Evolutionary conservation across 1,140 invertebrate genomes (phyloP).

Genomic region (Arctopsyche grandis): DNA sequence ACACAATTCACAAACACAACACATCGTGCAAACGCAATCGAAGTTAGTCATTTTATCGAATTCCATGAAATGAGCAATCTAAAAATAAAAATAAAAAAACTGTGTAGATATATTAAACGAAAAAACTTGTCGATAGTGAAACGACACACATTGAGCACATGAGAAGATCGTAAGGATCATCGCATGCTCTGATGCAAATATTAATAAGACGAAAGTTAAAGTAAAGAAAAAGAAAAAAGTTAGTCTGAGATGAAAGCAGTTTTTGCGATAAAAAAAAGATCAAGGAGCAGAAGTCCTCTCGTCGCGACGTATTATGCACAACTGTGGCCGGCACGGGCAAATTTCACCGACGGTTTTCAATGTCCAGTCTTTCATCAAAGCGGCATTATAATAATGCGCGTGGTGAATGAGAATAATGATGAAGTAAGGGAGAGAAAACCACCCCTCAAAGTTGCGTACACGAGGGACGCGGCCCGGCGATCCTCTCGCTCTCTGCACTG

Average conservation of each 20-base stretch:
- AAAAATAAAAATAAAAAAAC: conserved; percentile 18
- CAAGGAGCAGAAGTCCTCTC: conserved; percentile 16
- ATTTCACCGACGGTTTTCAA: conserved; percentile 20
- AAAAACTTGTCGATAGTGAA: background rate
- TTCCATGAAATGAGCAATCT: too few relatives aligned
- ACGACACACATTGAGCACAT: too few relatives aligned
- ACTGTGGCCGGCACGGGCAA: conserved; percentile 26
- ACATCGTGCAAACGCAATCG: background rate
- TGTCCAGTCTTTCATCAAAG: conserved; percentile 40
- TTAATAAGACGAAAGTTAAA: conserved; percentile 2
- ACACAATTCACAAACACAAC: background rate
- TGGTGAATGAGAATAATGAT: conserved; percentile 30
- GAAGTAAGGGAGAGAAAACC: conserved; percentile 40
- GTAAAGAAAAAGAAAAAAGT: conserved; percentile 24
- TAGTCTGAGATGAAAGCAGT: background rate
- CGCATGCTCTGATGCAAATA: background rate
- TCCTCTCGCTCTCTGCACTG: background rate
- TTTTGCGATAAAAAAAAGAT: background rate
- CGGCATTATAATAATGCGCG: conserved; percentile 31
- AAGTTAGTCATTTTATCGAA: too few relatives aligned
- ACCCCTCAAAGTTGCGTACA: conserved; percentile 12
- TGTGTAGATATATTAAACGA: background rate
- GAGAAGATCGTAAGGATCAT: background rate
- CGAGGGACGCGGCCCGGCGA: background rate
- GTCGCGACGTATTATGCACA: conserved; percentile 18